phyloP scores from a whole-genome alignment of 2,797 vertebrate species.

The Melanogrammus aeglefinus region DNA sequence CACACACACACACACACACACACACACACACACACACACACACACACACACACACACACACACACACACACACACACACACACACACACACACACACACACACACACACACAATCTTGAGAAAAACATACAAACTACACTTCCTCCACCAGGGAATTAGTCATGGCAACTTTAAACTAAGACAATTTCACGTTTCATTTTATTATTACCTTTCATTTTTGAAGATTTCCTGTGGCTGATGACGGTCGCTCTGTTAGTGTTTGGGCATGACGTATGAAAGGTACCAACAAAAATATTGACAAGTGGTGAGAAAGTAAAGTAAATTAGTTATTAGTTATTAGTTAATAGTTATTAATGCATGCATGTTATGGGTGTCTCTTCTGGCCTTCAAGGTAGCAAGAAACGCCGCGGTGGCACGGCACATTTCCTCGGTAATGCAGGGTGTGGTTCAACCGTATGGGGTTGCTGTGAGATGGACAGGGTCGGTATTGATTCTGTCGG shows the following conservation, averaged over 20 bases:
- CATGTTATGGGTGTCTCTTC: not conserved
- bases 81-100: not conserved
- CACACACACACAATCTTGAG: not conserved
- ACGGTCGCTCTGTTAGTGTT: conserved; percentile 16
- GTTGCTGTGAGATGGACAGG: not conserved
- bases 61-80: not conserved
- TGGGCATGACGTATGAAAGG: not conserved
- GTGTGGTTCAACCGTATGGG: not conserved
- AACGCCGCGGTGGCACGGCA: not conserved
- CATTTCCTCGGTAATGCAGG: not conserved
- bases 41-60: not conserved
- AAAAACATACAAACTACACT: conserved; percentile 14
- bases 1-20: not conserved
- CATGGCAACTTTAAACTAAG: conserved; percentile 55
- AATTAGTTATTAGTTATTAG: too few relatives aligned
- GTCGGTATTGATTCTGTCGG: not conserved
- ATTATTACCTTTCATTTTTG: conserved; percentile 11
- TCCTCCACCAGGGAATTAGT: conserved; percentile 53
- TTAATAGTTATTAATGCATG: too few relatives aligned
- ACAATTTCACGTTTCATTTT: conserved; percentile 44
- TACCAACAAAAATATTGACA: not conserved
- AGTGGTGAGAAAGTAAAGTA: not conserved
- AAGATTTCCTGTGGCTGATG: conserved; percentile 20
- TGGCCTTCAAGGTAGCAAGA: not conserved
- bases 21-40: conserved; percentile 4